Evolutionary conservation across 2,888 invertebrate genomes (phyloP).

Genomic region (Lithophane ornitopus): DNA sequence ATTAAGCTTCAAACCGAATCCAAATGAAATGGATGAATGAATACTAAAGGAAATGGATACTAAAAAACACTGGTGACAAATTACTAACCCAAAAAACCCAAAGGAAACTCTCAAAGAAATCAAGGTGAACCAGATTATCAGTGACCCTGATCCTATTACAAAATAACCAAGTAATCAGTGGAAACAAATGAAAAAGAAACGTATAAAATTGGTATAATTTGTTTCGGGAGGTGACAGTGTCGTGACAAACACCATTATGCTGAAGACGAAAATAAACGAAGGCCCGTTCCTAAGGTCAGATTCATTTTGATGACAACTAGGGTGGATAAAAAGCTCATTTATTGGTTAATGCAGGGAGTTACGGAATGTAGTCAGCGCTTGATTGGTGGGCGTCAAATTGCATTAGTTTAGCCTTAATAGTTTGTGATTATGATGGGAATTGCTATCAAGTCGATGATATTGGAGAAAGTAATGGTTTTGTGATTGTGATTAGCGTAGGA

Average conservation of each 20-base stretch:
- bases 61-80: constrained; percentile 5
- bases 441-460: background rate
- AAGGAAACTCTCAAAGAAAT: constrained; percentile 32
- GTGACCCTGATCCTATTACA: constrained; percentile 43
- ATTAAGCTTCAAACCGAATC: background rate
- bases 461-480: background rate
- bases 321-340: constrained; percentile 41
- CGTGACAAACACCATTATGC: constrained; percentile 70
- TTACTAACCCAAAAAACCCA: constrained; percentile 1
- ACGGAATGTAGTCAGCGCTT: background rate
- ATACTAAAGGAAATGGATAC: background rate
- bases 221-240: constrained; percentile 61
- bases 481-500: background rate
- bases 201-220: constrained; percentile 65
- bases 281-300: constrained; percentile 55
- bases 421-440: background rate
- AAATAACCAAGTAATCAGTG: constrained; percentile 47
- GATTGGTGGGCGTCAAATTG: constrained; percentile 16
- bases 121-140: constrained; percentile 43
- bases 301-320: constrained; percentile 37
- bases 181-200: constrained; percentile 55
- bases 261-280: constrained; percentile 65
- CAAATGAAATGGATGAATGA: background rate
- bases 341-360: background rate
- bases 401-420: background rate